These are phyloP conservation scores for Saccostrea glomerata DNA, from an alignment of 1,140 invertebrate species.

Conservation along the genomic window DNA sequence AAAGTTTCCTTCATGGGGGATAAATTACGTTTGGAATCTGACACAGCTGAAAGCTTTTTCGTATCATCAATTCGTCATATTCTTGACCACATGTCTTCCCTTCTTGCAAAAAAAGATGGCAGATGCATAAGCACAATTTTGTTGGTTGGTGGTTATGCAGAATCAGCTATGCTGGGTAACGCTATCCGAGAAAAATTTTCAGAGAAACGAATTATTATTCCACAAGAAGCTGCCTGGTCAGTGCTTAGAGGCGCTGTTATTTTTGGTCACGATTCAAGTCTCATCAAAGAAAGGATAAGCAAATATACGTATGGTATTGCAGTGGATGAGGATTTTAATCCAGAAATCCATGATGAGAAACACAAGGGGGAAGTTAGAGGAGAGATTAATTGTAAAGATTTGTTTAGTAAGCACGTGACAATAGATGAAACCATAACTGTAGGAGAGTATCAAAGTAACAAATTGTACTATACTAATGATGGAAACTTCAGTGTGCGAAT, in stretches of 20 bases:
- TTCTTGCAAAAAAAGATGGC: slow-evolving; percentile 18
- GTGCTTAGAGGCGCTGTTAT: slow-evolving; percentile 43
- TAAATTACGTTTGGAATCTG: neutral
- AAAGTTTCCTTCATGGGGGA: neutral
- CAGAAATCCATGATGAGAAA: neutral
- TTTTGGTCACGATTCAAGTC: slow-evolving; percentile 45
- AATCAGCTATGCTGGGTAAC: slow-evolving; percentile 32
- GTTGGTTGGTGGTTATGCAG: slow-evolving; percentile 44
- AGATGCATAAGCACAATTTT: slow-evolving; percentile 15
- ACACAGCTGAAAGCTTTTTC: slow-evolving; percentile 15
- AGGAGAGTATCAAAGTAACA: neutral
- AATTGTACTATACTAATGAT: neutral
- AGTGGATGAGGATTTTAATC: slow-evolving; percentile 17
- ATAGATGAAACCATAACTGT: neutral
- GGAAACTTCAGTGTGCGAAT: neutral
- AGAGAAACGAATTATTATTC: slow-evolving; percentile 4
- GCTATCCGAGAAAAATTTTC: slow-evolving; percentile 15
- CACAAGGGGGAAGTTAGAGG: neutral
- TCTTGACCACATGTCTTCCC: neutral
- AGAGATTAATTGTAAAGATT: neutral
- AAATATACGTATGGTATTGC: slow-evolving; percentile 44
- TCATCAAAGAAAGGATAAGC: slow-evolving; percentile 26
- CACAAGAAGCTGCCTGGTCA: slow-evolving; percentile 8
- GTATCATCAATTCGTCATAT: slow-evolving; percentile 12
- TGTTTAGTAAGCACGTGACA: neutral